Evolutionary conservation across 1,140 invertebrate genomes (phyloP).

Genomic region (Aporrectodea caliginosa): DNA sequence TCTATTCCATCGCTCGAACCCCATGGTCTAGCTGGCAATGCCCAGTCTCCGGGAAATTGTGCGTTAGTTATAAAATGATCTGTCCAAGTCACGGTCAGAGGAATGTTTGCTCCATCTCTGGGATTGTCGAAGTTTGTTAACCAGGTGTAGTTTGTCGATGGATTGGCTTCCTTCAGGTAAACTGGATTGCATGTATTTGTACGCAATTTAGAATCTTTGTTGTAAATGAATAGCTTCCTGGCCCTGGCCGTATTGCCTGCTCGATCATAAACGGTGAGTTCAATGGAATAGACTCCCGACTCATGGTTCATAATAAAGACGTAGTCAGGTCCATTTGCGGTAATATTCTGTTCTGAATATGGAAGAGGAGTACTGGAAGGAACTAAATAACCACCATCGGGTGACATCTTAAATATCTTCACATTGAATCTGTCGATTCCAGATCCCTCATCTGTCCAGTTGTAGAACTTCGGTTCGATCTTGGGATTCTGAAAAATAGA

Average conservation of each 20-base stretch:
- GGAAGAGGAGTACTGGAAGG: not conserved
- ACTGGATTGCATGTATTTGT: not conserved
- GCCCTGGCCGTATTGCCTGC: slow-evolving; percentile 6
- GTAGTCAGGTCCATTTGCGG: not conserved
- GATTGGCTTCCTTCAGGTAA: not conserved
- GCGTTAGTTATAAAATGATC: not conserved
- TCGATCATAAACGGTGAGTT: slow-evolving; percentile 16
- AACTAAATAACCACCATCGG: not conserved
- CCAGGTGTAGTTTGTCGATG: not conserved
- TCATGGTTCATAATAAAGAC: not conserved
- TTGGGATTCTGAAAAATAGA: not conserved
- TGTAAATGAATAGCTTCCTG: slow-evolving; percentile 18
- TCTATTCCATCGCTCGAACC: not conserved
- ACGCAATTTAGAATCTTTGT: not conserved
- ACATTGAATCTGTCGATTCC: not conserved
- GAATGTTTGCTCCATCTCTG: not conserved
- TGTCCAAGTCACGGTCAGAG: not conserved
- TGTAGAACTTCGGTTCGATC: not conserved
- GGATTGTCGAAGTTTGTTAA: not conserved
- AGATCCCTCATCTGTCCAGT: not conserved
- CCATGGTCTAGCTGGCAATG: not conserved
- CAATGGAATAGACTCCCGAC: slow-evolving; percentile 18
- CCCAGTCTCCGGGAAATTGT: not conserved
- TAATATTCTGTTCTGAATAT: not conserved
- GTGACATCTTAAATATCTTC: not conserved